phyloP scores from a whole-genome alignment of 92 coral and sea anemone species.

The Montipora capitata region DNA sequence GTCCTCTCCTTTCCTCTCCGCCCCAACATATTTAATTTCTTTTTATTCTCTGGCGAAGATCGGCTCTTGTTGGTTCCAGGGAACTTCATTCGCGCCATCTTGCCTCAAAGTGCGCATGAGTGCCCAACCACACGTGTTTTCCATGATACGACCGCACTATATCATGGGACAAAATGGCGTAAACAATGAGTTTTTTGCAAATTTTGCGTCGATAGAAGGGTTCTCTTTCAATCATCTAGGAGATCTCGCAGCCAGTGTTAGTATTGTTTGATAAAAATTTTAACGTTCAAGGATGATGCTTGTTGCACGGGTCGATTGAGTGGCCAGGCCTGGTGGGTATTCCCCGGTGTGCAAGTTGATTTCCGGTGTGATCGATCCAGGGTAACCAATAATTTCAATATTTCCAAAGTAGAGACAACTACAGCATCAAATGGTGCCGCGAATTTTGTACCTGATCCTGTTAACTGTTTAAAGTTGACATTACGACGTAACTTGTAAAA shows the following conservation, averaged over 20 bases:
- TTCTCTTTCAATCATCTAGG: neutral
- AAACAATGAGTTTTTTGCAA: slow-evolving; percentile 22
- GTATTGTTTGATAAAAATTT: neutral
- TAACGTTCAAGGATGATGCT: too few relatives aligned
- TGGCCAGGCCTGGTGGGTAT: slow-evolving; percentile 64
- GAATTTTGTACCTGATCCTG: too few relatives aligned
- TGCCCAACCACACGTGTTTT: slow-evolving; percentile 77
- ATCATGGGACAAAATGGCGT: slow-evolving; percentile 68
- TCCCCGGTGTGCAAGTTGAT: slow-evolving; percentile 27
- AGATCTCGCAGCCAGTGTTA: neutral
- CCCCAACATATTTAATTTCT: slow-evolving; percentile 64
- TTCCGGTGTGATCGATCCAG: slow-evolving; percentile 10
- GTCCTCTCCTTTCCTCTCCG: slow-evolving; percentile 56
- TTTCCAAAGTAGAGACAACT: neutral
- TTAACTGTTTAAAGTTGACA: too few relatives aligned
- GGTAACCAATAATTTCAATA: too few relatives aligned
- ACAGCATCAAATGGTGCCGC: neutral
- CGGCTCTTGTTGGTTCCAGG: slow-evolving; percentile 86
- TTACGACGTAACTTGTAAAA: too few relatives aligned
- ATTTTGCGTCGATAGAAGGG: neutral
- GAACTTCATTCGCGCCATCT: slow-evolving; percentile 99
- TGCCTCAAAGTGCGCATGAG: slow-evolving; percentile 86
- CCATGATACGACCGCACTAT: slow-evolving; percentile 54
- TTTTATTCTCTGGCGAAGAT: slow-evolving; percentile 74
- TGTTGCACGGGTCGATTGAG: slow-evolving; percentile 16